Evolutionary conservation across 2,797 vertebrate genomes (phyloP), one percentile per base, ranked within the genome.

Genomic region (Pitangus sulphuratus): DNA sequence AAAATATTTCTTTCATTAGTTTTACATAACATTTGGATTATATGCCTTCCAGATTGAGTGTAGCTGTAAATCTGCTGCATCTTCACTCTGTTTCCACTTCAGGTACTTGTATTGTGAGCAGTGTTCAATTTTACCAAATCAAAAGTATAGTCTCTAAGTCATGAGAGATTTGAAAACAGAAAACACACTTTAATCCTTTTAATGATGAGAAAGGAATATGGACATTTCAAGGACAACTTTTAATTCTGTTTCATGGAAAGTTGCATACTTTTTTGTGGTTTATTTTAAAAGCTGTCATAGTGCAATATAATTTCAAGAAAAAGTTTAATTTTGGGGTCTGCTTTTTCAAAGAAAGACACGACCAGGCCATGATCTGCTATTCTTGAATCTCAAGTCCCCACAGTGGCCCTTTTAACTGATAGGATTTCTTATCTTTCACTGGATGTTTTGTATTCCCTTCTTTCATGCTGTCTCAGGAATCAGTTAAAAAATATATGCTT

Each of bases 131-230:
- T 78, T 53, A 75, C 24, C 11, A 33, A 3, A 64, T 37, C 40
- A 72, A n/a, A 64, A 0, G 0, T 33, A 28, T 47, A 9, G n/a
- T 65, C 19, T 15, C 21, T 2, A 8, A 19, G 16, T 37, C 16
- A 4, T 11, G 39, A 87, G 22, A 65, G 8, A 75, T 56, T 66
- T 78, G 33, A 71, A 75, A 71, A 87, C 8, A 62, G 26, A 74
- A 85, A 72, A 12, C 25, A 69, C 7, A 20, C 16, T 30, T 45
- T 30, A 19, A 47, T 33, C 26, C 25, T 69, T 72, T 81, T 31
- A 61, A 61, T 22, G 22, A 50, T 17, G 6, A 65, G 15, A 89
- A 89, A 53, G 33, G 0, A 80, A 56, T 71, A 65, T 1, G 33
- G 56, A n/a, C 28, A 74, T 77, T 62, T 77, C 40, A 58, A 58